A percentile compares a stretch with the other conserved stretches of the same genome.
Evolutionary conservation across 2,113 vertebrate genomes (phyloP).

Genomic region (Hyla sarda): DNA sequence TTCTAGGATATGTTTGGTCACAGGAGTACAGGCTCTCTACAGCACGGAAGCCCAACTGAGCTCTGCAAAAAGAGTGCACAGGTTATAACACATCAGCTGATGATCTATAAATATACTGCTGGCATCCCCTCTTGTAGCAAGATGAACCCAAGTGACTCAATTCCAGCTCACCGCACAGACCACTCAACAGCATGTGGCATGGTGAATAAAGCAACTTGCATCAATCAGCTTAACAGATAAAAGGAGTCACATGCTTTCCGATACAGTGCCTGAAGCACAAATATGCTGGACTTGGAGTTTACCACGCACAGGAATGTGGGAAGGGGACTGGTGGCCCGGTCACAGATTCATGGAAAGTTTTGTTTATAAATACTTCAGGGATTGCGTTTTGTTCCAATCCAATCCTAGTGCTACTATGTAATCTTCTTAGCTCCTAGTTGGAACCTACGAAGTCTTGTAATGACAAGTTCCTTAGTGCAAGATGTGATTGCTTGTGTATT

Average conservation of each 20-base stretch:
- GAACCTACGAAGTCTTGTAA: too few species aligned
- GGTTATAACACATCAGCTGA: conserved; percentile 42
- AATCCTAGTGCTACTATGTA: too few species aligned
- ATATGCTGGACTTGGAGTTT: neutral
- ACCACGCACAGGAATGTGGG: neutral
- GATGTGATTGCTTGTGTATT: too few species aligned
- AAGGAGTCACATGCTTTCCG: conserved; percentile 22
- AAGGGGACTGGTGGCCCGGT: too few species aligned
- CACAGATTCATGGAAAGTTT: too few species aligned
- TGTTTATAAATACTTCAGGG: too few species aligned
- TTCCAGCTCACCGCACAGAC: conserved; percentile 38
- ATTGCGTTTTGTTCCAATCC: too few species aligned
- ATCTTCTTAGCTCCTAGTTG: too few species aligned
- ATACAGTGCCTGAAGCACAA: neutral
- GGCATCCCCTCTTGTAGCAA: conserved; percentile 12
- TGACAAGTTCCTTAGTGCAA: too few species aligned
- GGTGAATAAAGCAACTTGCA: conserved; percentile 15
- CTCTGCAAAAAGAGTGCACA: conserved; percentile 63
- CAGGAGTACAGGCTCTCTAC: conserved; percentile 38
- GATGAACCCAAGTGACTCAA: conserved; percentile 20
- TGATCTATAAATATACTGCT: conserved; percentile 57
- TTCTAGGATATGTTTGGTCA: conserved; percentile 57
- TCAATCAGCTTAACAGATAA: conserved; percentile 39
- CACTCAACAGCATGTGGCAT: neutral
- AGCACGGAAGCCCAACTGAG: conserved; percentile 61